Conservation (phyloP, 2,888 invertebrate species). For the Troides helena region DNA sequence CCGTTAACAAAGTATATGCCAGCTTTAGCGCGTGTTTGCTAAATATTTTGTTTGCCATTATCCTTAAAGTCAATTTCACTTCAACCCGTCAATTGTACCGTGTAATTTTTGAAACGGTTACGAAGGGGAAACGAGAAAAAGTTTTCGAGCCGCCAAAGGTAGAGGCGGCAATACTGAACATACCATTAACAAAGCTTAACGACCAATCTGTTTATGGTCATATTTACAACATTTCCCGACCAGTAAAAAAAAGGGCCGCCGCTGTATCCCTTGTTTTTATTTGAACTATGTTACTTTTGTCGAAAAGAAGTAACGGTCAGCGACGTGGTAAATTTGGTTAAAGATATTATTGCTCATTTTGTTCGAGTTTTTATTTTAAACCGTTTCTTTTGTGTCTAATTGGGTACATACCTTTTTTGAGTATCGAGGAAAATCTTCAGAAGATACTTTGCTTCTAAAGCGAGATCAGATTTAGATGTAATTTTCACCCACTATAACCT, state of each 20-base stretch:
- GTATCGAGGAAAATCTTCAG: too few relatives aligned
- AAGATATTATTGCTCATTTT: conserved; percentile 15
- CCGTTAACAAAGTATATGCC: conserved; percentile 57
- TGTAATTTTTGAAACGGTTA: conserved; percentile 41
- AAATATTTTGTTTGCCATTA: conserved; percentile 54
- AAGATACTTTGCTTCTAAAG: too few relatives aligned
- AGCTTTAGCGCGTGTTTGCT: conserved; percentile 53
- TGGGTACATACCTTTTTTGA: background rate
- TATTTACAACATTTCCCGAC: conserved; percentile 44
- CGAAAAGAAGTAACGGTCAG: conserved; percentile 25
- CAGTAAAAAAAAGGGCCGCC: conserved; percentile 7
- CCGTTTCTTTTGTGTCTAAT: background rate
- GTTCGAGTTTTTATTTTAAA: background rate
- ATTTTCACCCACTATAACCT: too few relatives aligned
- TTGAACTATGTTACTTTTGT: conserved; percentile 16
- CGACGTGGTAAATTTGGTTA: conserved; percentile 25
- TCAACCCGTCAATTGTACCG: conserved; percentile 62
- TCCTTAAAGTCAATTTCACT: conserved; percentile 48
- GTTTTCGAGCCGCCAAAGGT: conserved; percentile 67
- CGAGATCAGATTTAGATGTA: too few relatives aligned
- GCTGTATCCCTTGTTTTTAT: conserved; percentile 32
- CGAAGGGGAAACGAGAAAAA: conserved; percentile 43
- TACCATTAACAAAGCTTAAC: conserved; percentile 58
- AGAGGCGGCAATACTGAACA: conserved; percentile 37
- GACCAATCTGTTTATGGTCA: conserved; percentile 62